phyloP scores from a whole-genome alignment of 2,888 invertebrate species.

The Acanthococcus lagerstroemiae region DNA sequence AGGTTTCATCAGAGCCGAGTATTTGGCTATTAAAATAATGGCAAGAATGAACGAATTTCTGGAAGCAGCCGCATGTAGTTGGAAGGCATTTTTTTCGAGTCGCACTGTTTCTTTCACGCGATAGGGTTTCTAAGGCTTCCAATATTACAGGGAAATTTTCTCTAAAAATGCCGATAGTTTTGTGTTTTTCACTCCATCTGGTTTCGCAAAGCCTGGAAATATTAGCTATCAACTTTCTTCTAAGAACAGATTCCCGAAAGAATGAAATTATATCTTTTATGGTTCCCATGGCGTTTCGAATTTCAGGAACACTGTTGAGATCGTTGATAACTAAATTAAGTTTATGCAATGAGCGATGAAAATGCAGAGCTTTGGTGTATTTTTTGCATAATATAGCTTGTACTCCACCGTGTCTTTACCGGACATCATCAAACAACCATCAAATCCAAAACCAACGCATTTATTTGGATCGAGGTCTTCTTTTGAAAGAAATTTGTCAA shows the following conservation, averaged over 20 bases:
- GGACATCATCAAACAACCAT: constrained; percentile 37
- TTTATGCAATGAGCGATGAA: constrained; percentile 36
- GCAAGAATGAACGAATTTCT: not conserved
- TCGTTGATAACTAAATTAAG: constrained; percentile 37
- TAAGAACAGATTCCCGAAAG: constrained; percentile 36
- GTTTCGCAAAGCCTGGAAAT: constrained; percentile 15
- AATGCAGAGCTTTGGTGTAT: constrained; percentile 32
- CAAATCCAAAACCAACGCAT: constrained; percentile 36
- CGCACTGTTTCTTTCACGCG: too few relatives aligned
- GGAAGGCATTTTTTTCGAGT: not conserved
- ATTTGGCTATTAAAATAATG: too few relatives aligned
- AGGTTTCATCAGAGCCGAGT: constrained; percentile 16
- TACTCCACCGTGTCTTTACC: constrained; percentile 35
- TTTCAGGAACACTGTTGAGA: constrained; percentile 35
- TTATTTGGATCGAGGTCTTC: too few relatives aligned
- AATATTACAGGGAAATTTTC: constrained; percentile 15
- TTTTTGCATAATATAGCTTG: constrained; percentile 31
- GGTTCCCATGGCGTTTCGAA: constrained; percentile 36
- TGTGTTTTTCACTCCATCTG: constrained; percentile 16
- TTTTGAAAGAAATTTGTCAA: too few relatives aligned
- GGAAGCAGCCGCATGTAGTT: not conserved
- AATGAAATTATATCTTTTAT: constrained; percentile 36
- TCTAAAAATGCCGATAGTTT: constrained; percentile 12
- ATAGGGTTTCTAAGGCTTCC: not conserved
- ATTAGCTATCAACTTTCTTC: constrained; percentile 19